Conservation (phyloP, 2,888 invertebrate genomes). For the Drosophila dives region DNA sequence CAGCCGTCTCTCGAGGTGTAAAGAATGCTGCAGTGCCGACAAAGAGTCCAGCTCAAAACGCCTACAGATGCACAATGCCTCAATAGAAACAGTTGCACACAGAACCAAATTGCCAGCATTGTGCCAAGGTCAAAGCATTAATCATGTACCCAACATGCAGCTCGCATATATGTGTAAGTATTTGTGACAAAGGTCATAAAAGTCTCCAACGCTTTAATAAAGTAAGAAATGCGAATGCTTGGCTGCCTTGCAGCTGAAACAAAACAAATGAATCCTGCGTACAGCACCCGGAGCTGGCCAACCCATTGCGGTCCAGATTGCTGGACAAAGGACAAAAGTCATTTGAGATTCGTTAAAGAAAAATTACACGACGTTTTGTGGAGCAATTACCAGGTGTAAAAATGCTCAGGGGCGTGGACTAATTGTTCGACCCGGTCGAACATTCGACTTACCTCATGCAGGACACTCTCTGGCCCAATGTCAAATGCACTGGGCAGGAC, state of each 20-base stretch:
- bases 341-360: conserved; percentile 81
- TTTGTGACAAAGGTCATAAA: conserved; percentile 63
- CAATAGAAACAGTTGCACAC: conserved; percentile 70
- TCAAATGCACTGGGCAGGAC: conserved; percentile 55
- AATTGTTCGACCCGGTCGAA: conserved; percentile 70
- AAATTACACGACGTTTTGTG: conserved; percentile 82
- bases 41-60: conserved; percentile 66
- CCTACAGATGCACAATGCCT: conserved; percentile 66
- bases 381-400: conserved; percentile 83
- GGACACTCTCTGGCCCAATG: conserved; percentile 31
- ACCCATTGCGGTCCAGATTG: conserved; percentile 56
- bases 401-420: conserved; percentile 78
- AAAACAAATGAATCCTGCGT: conserved; percentile 6
- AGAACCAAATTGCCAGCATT: conserved; percentile 48
- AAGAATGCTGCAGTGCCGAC: conserved; percentile 66
- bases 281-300: conserved; percentile 23
- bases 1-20: conserved; percentile 60
- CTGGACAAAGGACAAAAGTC: conserved; percentile 60
- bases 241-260: conserved; percentile 44
- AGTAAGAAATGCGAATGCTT: conserved; percentile 46
- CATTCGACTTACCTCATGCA: conserved; percentile 36
- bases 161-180: conserved; percentile 2
- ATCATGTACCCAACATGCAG: conserved; percentile 49
- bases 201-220: conserved; percentile 62
- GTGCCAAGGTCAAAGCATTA: conserved; percentile 54